These are phyloP conservation scores for Garra rufa DNA, from an alignment of 2,113 vertebrate genomes.

Conservation along the genomic window DNA sequence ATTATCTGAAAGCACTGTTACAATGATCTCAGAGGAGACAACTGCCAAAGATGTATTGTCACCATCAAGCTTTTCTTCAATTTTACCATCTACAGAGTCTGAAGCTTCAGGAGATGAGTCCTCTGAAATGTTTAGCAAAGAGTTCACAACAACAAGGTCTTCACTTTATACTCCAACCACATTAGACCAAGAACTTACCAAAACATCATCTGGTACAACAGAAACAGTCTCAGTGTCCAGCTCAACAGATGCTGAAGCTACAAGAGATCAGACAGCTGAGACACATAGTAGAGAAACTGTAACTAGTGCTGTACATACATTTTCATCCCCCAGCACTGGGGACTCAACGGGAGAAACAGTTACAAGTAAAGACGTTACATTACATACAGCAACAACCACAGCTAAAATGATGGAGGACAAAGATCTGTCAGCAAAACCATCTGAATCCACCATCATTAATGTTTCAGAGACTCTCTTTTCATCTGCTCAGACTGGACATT, in stretches of 20 bases:
- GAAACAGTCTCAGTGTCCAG: constrained; percentile 2
- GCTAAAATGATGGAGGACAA: background rate
- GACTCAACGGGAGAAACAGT: rapidly evolving
- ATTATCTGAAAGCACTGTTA: background rate
- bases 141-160: background rate
- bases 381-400: background rate
- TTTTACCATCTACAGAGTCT: background rate
- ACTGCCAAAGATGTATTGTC: background rate
- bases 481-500: background rate
- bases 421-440: background rate
- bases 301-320: rapidly evolving
- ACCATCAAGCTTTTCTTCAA: background rate
- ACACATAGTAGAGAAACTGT: background rate
- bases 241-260: background rate
- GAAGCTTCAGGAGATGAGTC: background rate
- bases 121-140: background rate
- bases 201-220: background rate
- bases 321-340: background rate
- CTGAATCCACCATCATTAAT: background rate
- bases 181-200: background rate
- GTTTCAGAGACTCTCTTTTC: background rate
- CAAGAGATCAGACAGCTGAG: background rate
- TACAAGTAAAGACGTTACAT: background rate
- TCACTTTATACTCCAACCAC: background rate
- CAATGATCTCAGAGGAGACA: background rate